Conservation (phyloP, 2,113 vertebrate genomes). For the Catharus fuscescens region DNA sequence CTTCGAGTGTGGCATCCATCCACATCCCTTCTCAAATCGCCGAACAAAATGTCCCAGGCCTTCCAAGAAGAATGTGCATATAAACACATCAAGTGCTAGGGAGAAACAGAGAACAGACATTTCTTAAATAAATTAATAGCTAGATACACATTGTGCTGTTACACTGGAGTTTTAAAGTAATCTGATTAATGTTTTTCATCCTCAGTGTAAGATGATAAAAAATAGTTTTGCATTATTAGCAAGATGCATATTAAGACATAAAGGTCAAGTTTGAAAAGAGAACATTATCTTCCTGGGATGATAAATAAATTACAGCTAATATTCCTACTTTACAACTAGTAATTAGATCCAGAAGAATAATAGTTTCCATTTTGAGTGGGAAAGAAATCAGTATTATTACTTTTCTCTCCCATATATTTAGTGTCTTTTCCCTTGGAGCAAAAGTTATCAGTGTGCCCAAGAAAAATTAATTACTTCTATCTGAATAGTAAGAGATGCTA, state of each 20-base stretch:
- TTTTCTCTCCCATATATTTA: not conserved
- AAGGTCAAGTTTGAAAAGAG: not conserved
- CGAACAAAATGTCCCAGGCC: not conserved
- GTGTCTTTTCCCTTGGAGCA: not conserved
- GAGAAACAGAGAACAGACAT: conserved; percentile 3
- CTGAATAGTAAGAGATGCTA: not conserved
- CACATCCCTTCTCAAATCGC: conserved; percentile 3
- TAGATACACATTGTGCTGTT: not conserved
- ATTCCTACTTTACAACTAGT: not conserved
- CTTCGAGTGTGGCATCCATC: not conserved
- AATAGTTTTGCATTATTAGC: not conserved
- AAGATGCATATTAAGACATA: not conserved
- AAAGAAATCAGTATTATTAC: not conserved
- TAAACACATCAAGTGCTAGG: conserved; percentile 20
- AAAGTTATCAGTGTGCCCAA: not conserved
- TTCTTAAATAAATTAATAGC: not conserved
- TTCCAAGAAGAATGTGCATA: not conserved
- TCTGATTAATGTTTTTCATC: not conserved
- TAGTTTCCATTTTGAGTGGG: not conserved
- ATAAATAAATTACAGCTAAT: not conserved
- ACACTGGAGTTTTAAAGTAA: not conserved
- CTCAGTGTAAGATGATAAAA: not conserved
- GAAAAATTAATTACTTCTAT: not conserved
- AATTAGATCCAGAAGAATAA: not conserved
- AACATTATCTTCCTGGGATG: not conserved